Percentiles rank a stretch among this genome's conserved stretches.
Evolutionary conservation across 2,797 vertebrate genomes (phyloP).

Genomic region (Tiaroga cobitis): DNA sequence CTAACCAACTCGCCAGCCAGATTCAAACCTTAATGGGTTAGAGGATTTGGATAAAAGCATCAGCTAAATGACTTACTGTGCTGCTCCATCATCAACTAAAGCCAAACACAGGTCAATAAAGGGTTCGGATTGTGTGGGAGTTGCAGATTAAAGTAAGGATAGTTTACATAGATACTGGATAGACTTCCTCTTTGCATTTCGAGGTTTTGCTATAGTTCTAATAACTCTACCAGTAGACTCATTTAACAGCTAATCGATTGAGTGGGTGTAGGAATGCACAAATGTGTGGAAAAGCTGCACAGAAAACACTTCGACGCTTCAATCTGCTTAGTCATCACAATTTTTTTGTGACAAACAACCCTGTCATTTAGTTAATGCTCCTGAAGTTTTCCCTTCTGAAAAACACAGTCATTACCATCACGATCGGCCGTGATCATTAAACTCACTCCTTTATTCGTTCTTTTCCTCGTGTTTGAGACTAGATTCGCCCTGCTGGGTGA

Average conservation of each 20-base stretch:
- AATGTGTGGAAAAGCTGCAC: constrained; percentile 16
- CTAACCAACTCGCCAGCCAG: background rate
- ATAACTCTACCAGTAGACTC: background rate
- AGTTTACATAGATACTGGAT: constrained; percentile 55
- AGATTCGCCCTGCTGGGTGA: constrained; percentile 17
- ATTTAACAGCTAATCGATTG: constrained; percentile 10
- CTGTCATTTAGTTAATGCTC: constrained; percentile 30
- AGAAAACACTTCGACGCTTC: background rate
- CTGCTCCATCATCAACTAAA: constrained; percentile 35
- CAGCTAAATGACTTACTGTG: background rate
- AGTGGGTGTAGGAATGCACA: constrained; percentile 9
- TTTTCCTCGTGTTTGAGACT: constrained; percentile 2
- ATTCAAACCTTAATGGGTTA: background rate
- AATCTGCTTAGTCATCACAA: constrained; percentile 13
- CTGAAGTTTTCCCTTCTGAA: constrained; percentile 7
- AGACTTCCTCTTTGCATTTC: constrained; percentile 32
- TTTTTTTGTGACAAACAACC: background rate
- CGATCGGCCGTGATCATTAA: background rate
- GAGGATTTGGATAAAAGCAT: background rate
- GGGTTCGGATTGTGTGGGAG: constrained; percentile 57
- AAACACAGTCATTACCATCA: constrained; percentile 6
- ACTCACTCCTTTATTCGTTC: background rate
- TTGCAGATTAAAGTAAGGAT: constrained; percentile 41
- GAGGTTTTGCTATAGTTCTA: constrained; percentile 21
- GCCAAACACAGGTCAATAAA: constrained; percentile 47